Percentiles rank a stretch among this genome's conserved stretches.
These are phyloP conservation scores for Onychostruthus taczanowskii DNA, from an alignment of 2,113 vertebrate genomes.

Conservation along the genomic window DNA sequence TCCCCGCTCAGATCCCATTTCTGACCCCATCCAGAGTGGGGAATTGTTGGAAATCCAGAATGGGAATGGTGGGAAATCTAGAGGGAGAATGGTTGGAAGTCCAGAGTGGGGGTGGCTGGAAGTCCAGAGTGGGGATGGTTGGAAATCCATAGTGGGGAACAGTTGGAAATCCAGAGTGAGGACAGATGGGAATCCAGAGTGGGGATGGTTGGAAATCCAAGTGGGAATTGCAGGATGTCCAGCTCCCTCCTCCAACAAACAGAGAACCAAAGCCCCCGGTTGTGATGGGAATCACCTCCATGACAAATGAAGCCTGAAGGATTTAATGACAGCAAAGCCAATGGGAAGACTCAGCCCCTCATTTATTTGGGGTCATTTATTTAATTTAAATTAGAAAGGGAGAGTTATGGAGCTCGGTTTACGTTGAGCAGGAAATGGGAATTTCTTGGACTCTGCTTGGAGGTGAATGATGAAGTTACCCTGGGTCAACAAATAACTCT, in stretches of 20 bases:
- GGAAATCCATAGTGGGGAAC: not conserved
- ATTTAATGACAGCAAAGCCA: not conserved
- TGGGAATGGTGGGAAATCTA: fast-evolving
- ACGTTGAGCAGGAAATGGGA: not conserved
- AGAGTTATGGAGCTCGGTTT: fast-evolving
- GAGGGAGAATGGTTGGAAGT: fast-evolving
- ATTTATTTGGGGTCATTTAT: not conserved
- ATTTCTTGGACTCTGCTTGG: not conserved
- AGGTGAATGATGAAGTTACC: not conserved
- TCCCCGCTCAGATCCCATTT: not conserved
- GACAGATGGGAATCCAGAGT: not conserved
- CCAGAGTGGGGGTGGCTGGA: fast-evolving
- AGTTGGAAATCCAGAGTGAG: fast-evolving
- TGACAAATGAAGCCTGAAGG: not conserved
- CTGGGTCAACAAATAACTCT: not conserved
- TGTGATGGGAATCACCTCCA: not conserved
- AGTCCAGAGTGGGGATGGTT: not conserved
- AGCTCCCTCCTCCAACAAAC: not conserved
- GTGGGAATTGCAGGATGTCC: not conserved
- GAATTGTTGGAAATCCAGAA: not conserved
- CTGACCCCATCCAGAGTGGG: not conserved
- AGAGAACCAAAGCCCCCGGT: not conserved
- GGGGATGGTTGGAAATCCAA: not conserved
- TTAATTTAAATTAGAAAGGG: not conserved
- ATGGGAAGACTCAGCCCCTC: not conserved